Evolutionary conservation across 1,140 invertebrate genomes (phyloP).

Genomic region (Hyphantria cunea): DNA sequence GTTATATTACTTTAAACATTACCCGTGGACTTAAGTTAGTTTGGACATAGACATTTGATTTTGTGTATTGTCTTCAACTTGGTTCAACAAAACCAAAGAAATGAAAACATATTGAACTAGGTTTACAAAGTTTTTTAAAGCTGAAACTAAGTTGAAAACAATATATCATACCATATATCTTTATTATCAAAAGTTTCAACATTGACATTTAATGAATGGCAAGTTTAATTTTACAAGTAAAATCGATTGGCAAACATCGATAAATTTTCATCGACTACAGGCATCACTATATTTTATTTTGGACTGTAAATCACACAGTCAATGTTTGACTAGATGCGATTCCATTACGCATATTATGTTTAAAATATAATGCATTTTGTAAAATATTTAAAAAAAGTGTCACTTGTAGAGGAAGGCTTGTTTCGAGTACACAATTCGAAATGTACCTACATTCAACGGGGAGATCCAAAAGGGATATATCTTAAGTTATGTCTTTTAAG

Average conservation of each 20-base stretch:
- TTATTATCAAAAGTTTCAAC: conserved; percentile 21
- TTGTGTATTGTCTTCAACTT: conserved; percentile 9
- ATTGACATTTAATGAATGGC: conserved; percentile 26
- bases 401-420: conserved; percentile 16
- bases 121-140: not conserved
- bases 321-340: conserved; percentile 25
- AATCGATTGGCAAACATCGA: conserved; percentile 25
- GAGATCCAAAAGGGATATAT: conserved; percentile 17
- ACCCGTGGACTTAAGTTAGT: conserved; percentile 32
- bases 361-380: conserved; percentile 3
- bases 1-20: conserved; percentile 39
- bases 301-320: conserved; percentile 14
- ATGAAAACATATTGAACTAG: not conserved
- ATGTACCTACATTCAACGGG: conserved; percentile 4
- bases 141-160: conserved; percentile 12
- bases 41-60: conserved; percentile 22
- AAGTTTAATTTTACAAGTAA: conserved; percentile 20
- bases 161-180: conserved; percentile 4
- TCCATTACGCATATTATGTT: conserved; percentile 1
- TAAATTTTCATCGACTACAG: conserved; percentile 16
- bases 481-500: not conserved
- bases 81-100: not conserved
- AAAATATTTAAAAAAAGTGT: conserved; percentile 12
- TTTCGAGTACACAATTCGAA: conserved; percentile 8
- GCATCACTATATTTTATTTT: conserved; percentile 23